Evolutionary conservation across 2,113 vertebrate genomes (phyloP).

Genomic region (Sebastes fasciatus): DNA sequence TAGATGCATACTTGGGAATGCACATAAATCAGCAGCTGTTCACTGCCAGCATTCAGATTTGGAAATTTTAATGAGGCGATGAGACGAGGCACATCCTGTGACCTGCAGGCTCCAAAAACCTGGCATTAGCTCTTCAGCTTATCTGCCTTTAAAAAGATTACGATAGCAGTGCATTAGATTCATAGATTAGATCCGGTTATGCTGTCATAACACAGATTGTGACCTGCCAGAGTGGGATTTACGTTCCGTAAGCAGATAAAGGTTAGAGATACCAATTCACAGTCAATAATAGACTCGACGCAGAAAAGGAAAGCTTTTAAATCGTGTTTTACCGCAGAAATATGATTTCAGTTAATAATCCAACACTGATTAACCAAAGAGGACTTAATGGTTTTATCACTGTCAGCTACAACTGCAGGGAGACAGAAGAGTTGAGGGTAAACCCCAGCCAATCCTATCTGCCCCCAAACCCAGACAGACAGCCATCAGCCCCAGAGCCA

Average conservation of each 20-base stretch:
- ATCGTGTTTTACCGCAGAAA: slow-evolving; percentile 21
- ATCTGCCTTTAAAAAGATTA: slow-evolving; percentile 69
- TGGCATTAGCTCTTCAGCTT: slow-evolving; percentile 46
- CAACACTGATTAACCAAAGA: slow-evolving; percentile 37
- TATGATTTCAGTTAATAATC: slow-evolving; percentile 25
- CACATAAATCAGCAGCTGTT: slow-evolving; percentile 46
- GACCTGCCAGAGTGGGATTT: slow-evolving; percentile 48
- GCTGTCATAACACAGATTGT: slow-evolving; percentile 33
- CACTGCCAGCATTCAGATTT: slow-evolving; percentile 14
- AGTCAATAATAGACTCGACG: slow-evolving; percentile 5
- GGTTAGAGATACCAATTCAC: slow-evolving; percentile 19
- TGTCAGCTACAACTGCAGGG: slow-evolving; percentile 7
- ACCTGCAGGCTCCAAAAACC: slow-evolving; percentile 47
- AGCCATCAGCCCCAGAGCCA: slow-evolving; percentile 48
- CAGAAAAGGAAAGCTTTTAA: background rate
- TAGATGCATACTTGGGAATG: background rate
- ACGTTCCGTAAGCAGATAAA: slow-evolving; percentile 49
- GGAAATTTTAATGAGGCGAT: slow-evolving; percentile 43
- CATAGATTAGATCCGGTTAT: slow-evolving; percentile 44
- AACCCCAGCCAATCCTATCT: slow-evolving; percentile 37
- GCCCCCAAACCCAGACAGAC: slow-evolving; percentile 51
- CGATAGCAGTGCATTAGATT: slow-evolving; percentile 52
- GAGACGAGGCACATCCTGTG: slow-evolving; percentile 16
- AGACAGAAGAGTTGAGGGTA: slow-evolving; percentile 8
- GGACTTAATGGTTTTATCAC: slow-evolving; percentile 8